phyloP scores from a whole-genome alignment of 2,113 vertebrate species.

The Chloebia gouldiae region DNA sequence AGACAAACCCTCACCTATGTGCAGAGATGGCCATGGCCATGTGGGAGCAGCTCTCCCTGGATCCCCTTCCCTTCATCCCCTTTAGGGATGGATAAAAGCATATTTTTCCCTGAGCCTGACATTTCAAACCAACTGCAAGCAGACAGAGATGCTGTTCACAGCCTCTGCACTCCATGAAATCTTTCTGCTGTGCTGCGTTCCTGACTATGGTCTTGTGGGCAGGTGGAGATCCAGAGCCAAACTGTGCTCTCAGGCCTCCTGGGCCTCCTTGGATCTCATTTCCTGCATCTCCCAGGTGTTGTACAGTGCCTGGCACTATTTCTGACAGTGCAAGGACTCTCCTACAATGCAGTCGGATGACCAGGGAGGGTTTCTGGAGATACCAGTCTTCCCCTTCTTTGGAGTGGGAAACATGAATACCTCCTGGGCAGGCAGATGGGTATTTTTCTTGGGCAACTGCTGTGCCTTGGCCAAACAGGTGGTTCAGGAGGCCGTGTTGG shows the following conservation, averaged over 20 bases:
- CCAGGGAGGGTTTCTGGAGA: background rate
- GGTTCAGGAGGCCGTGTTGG: background rate
- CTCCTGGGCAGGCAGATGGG: background rate
- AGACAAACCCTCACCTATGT: background rate
- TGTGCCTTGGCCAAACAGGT: background rate
- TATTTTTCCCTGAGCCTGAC: background rate
- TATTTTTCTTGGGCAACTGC: background rate
- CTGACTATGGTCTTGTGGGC: background rate
- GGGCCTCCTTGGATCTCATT: background rate
- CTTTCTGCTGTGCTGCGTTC: background rate
- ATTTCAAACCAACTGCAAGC: background rate
- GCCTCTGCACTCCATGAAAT: background rate
- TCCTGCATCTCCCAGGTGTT: fast-evolving
- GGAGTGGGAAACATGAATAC: background rate
- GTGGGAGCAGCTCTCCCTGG: background rate
- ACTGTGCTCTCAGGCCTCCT: background rate
- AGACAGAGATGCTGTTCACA: background rate
- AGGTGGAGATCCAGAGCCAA: background rate
- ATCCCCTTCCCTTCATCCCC: background rate
- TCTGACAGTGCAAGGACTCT: background rate
- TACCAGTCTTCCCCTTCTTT: background rate
- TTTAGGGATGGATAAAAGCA: background rate
- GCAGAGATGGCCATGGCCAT: background rate
- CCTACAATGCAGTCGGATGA: fast-evolving
- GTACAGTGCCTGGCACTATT: background rate